Base-by-base conservation (phyloP, 2,797 vertebrate genomes). In the Enteromius anoplus region DNA sequence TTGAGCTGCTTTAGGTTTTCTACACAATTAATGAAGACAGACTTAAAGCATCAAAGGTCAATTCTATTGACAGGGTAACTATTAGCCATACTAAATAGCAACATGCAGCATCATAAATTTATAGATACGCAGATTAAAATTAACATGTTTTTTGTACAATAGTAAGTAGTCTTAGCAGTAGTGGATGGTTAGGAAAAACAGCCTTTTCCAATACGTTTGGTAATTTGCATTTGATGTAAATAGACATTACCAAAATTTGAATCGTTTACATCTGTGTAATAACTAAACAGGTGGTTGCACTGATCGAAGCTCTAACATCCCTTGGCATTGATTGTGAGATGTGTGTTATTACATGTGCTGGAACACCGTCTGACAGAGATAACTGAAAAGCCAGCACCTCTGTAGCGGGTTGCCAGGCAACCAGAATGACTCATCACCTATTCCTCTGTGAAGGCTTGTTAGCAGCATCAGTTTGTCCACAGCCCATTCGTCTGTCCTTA, bases 351-450 rank as follows among this genome's bases (percentile, higher is more conserved):
- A 9, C 14, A n/a, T 53, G 60, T 66, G 47, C 45, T 23, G 70
- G 47, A 68, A 49, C 64, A 55, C 65, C 8, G 6, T 51, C 42
- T 34, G 78, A 87, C 77, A 62, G 70, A 76, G 72, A 85, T 80
- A 78, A 87, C 69, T 73, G 72, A 77, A 84, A 70, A 84, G 65
- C 77, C 60, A 75, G 81, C n/a, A 55, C 73, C 77, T 83, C 83
- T 78, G 66, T 78, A 64, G n/a, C 60, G 47, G 49, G 86, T 86
- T 88, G 83, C 88, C 60, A 77, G 78, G 69, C 85, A 83, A 85
- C 82, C 51, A 37, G 58, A 86, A 84, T 84, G 78, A 86, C 85
- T 84, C 71, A 82, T 86, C 65, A 79, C 75, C 75, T 87, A 45
- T 60, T 88, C 73, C 19, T 65, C 75, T 82, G 71, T 83, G 70